These are phyloP conservation scores for Dendrolimus houi DNA, from an alignment of 2,888 invertebrate species.

Conservation along the genomic window DNA sequence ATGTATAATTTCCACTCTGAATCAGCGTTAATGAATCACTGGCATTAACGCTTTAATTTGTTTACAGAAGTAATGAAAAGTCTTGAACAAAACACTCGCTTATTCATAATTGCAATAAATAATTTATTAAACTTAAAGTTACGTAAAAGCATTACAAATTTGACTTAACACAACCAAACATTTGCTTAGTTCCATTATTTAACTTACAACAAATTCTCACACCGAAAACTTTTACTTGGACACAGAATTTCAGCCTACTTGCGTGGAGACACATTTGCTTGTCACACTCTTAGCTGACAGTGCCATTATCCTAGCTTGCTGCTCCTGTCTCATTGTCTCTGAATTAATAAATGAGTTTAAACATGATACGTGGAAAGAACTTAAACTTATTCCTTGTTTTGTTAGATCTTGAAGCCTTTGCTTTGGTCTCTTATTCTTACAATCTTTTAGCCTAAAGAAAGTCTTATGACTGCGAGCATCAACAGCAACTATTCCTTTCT, in stretches of 20 bases:
- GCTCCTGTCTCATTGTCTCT: constrained; percentile 43
- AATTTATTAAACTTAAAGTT: constrained; percentile 23
- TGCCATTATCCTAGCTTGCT: constrained; percentile 23
- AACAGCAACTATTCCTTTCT: constrained; percentile 48
- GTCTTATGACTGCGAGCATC: constrained; percentile 45
- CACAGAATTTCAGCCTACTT: constrained; percentile 11
- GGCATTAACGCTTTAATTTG: too few relatives aligned
- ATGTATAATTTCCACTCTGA: too few relatives aligned
- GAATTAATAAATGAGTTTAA: constrained; percentile 52
- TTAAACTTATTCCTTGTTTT: constrained; percentile 49
- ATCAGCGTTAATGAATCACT: too few relatives aligned
- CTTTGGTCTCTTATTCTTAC: constrained; percentile 36
- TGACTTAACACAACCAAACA: constrained; percentile 20
- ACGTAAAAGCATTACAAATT: constrained; percentile 47
- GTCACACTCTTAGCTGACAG: constrained; percentile 4
- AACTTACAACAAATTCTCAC: constrained; percentile 28
- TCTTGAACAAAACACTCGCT: too few relatives aligned
- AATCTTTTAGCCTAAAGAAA: constrained; percentile 41
- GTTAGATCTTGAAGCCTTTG: constrained; percentile 34
- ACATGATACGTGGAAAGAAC: constrained; percentile 61
- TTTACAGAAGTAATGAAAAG: too few relatives aligned
- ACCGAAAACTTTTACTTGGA: constrained; percentile 21
- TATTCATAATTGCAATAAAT: neutral
- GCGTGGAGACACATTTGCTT: constrained; percentile 7
- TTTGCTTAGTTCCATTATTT: neutral